Percentiles rank a stretch among this genome's conserved stretches.
Evolutionary conservation across 2,113 vertebrate genomes (phyloP).

Genomic region (Anolis carolinensis): DNA sequence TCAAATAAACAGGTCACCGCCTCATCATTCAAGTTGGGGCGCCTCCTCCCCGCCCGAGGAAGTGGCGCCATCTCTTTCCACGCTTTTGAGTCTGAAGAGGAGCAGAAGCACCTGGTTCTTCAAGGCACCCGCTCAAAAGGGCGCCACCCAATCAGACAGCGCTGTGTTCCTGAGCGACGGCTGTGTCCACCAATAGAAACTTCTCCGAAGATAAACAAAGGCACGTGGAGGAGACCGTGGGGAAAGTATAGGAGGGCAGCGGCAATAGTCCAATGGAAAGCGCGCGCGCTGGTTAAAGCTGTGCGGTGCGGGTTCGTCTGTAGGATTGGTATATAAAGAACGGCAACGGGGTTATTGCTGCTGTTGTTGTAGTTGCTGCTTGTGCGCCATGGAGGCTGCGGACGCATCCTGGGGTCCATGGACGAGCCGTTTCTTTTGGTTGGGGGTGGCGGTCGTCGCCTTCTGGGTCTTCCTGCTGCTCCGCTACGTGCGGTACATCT

Average conservation of each 20-base stretch:
- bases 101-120: neutral
- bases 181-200: accelerated
- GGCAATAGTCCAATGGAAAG: neutral
- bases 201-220: slow-evolving; percentile 8
- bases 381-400: neutral
- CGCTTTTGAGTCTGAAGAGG: neutral
- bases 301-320: neutral
- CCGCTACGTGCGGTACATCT: slow-evolving; percentile 76
- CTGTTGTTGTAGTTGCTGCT: neutral
- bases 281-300: slow-evolving; percentile 28
- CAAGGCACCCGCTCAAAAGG: accelerated
- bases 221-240: slow-evolving; percentile 19
- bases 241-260: no score
- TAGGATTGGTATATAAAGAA: slow-evolving; percentile 19
- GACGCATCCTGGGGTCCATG: slow-evolving; percentile 55
- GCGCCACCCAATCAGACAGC: accelerated
- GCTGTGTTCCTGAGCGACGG: accelerated
- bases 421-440: slow-evolving; percentile 82
- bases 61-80: no score
- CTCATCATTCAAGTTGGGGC: no score
- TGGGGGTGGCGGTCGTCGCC: slow-evolving; percentile 82
- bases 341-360: neutral
- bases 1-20: no score
- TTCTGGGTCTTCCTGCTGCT: slow-evolving; percentile 73
- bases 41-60: neutral